phyloP scores from a whole-genome alignment of 2,888 invertebrate species.

The Nysson spinosus region DNA sequence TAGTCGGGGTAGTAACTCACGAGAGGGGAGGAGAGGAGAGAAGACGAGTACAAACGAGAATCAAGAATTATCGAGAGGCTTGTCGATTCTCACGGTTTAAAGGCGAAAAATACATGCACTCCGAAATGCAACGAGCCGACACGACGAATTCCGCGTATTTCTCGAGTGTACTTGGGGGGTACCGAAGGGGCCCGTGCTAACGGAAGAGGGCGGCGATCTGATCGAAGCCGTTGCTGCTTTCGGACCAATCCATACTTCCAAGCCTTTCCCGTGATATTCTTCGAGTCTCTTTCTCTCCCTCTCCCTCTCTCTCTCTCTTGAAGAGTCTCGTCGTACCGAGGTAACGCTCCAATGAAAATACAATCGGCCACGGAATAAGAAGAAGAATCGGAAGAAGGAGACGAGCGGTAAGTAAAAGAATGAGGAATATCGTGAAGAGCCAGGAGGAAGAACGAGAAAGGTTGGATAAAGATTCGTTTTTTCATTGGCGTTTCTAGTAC shows the following conservation, averaged over 20 bases:
- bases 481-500: conserved; percentile 39
- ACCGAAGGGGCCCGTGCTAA: conserved; percentile 9
- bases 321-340: too few relatives aligned
- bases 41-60: conserved; percentile 11
- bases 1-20: not conserved
- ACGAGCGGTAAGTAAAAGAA: not conserved
- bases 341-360: too few relatives aligned
- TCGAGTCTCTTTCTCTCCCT: too few relatives aligned
- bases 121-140: conserved; percentile 16
- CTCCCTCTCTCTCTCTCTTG: too few relatives aligned
- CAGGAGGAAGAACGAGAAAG: not conserved
- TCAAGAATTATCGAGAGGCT: conserved; percentile 20
- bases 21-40: too few relatives aligned
- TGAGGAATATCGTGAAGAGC: not conserved
- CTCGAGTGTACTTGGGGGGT: conserved; percentile 15
- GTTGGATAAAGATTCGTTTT: conserved; percentile 27
- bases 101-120: conserved; percentile 29
- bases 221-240: conserved; percentile 30
- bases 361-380: too few relatives aligned
- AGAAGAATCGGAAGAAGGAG: too few relatives aligned
- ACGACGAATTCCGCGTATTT: conserved; percentile 42
- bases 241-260: conserved; percentile 5
- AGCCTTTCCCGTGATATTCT: conserved; percentile 19
- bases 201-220: conserved; percentile 26
- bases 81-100: conserved; percentile 34